Percentiles rank a stretch among this genome's conserved stretches.
Evolutionary conservation across 2,888 invertebrate species (phyloP).

Genomic region (Rotaria macrura): DNA sequence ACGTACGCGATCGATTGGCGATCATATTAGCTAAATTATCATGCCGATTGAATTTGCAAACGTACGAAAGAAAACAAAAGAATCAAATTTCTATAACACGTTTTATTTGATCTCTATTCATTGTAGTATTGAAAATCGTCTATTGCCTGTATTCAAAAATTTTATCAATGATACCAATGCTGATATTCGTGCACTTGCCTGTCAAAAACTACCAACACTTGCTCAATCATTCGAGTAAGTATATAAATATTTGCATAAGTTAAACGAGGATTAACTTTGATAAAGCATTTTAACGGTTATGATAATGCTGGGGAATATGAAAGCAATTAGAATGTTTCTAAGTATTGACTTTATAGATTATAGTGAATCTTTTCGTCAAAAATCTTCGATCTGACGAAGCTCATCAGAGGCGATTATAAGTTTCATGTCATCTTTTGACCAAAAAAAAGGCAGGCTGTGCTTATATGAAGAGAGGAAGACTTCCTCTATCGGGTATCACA

Average conservation of each 20-base stretch:
- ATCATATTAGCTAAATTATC: neutral
- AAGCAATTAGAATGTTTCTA: too few relatives aligned
- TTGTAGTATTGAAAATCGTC: neutral
- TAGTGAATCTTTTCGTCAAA: too few relatives aligned
- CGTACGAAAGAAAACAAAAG: neutral
- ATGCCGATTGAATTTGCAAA: neutral
- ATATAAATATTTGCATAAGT: neutral
- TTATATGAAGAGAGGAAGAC: too few relatives aligned
- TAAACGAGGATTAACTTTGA: too few relatives aligned
- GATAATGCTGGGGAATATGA: too few relatives aligned
- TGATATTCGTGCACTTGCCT: neutral
- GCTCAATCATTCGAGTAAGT: neutral
- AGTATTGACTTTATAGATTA: too few relatives aligned
- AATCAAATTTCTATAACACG: neutral
- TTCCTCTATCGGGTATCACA: too few relatives aligned
- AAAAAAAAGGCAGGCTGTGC: too few relatives aligned
- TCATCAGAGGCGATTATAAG: too few relatives aligned
- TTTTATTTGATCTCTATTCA: neutral
- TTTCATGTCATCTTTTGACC: too few relatives aligned
- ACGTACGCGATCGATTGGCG: neutral
- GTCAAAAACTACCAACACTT: neutral
- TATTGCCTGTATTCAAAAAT: constrained; percentile 8
- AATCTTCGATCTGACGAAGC: too few relatives aligned
- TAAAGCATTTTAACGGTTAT: too few relatives aligned
- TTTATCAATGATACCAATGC: constrained; percentile 2